Evolutionary conservation across 1,140 invertebrate genomes (phyloP).

Genomic region (Scaptomyza montana): DNA sequence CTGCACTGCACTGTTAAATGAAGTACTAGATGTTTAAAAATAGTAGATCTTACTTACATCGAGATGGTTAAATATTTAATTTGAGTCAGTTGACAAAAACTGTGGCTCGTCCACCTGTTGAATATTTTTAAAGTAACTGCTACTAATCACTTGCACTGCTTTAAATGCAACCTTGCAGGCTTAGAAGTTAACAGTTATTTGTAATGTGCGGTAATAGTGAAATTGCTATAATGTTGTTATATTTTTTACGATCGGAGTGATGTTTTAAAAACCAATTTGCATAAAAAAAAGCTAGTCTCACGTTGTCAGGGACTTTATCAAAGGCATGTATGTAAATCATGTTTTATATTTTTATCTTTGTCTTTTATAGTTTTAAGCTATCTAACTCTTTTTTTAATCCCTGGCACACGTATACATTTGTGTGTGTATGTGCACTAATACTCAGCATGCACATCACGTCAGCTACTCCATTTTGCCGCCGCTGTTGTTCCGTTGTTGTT

Average conservation of each 20-base stretch:
- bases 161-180: background rate
- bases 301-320: background rate
- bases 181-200: background rate
- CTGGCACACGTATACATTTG: background rate
- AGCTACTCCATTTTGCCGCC: conserved; percentile 7
- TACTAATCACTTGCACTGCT: background rate
- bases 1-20: too few species aligned
- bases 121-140: background rate
- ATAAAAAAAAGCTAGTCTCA: background rate
- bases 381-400: background rate
- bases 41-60: too few species aligned
- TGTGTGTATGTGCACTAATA: background rate
- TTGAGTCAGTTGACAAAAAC: background rate
- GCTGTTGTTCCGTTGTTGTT: conserved; percentile 1
- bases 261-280: too few species aligned
- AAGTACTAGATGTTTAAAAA: too few species aligned
- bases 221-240: too few species aligned
- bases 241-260: too few species aligned
- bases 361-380: background rate
- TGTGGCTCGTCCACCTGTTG: background rate
- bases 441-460: conserved; percentile 12
- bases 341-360: background rate
- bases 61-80: too few species aligned
- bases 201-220: background rate
- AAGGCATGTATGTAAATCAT: background rate